phyloP scores from a whole-genome alignment of 37 sponge, comb jelly and placozoan genomes.

The Halisarca cf. caerulea region DNA sequence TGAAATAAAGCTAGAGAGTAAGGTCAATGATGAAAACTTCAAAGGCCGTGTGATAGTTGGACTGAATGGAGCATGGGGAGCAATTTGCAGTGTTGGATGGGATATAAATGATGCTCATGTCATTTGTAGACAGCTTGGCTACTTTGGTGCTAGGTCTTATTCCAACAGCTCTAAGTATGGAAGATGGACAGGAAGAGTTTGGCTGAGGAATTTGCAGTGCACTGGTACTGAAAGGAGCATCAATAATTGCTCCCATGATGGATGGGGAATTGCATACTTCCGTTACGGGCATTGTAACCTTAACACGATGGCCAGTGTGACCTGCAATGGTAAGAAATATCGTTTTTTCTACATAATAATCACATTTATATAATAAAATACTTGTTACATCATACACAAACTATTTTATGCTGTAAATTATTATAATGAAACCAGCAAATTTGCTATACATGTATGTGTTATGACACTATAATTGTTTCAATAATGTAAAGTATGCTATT shows the following conservation, averaged over 20 bases:
- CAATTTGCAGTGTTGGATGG: background rate
- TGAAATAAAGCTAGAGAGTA: background rate
- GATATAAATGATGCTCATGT: constrained; percentile 6
- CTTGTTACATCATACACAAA: too few relatives aligned
- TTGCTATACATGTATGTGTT: too few relatives aligned
- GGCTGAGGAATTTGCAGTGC: background rate
- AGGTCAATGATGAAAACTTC: background rate
- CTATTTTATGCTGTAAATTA: too few relatives aligned
- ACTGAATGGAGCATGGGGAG: background rate
- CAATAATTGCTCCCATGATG: background rate
- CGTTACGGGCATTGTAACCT: too few relatives aligned
- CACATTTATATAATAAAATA: too few relatives aligned
- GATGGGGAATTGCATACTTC: background rate
- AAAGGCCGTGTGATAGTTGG: background rate
- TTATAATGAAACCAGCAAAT: too few relatives aligned
- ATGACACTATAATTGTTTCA: too few relatives aligned
- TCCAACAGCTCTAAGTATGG: background rate
- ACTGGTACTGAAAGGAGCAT: constrained; percentile 3
- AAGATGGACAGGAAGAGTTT: background rate
- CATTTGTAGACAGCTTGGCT: constrained; percentile 7
- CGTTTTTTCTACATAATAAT: too few relatives aligned
- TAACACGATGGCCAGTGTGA: too few relatives aligned
- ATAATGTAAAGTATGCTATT: too few relatives aligned
- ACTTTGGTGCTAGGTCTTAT: background rate
- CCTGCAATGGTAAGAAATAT: too few relatives aligned